Evolutionary conservation across 2,113 vertebrate species (phyloP), one percentile per base, ranked within the genome.

Genomic region (Sialia sialis): DNA sequence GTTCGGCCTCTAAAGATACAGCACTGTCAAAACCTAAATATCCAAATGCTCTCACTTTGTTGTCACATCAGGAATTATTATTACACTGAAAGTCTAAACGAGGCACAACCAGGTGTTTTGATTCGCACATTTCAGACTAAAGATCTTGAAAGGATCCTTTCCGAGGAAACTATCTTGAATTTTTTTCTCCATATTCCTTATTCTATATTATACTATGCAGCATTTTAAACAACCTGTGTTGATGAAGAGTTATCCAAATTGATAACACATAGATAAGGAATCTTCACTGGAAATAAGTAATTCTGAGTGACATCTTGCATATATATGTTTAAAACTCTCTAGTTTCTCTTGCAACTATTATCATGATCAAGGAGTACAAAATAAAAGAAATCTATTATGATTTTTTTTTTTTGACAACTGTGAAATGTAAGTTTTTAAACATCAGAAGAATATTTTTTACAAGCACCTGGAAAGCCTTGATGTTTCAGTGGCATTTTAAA

Each of bases 261-360:
- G 91, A 92, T 94, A 96, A 96, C 82, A 92, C 70, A 91, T 44
- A 92, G 88, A 91, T 74, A 83, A 90, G 48, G 74, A 93, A 87
- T 66, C 93, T 27, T 87, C 60, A 90, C 78, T 92, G 87, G 69
- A 96, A 96, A 73, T 84, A 93, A 94, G 81, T 89, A 86, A 97
- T 96, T 97, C 80, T 80, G 86, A 95, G 52, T 79, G 85, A 94
- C 56, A 94, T 84, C 89, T 94, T 94, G 19, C 26, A 27, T 69
- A 76, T 80, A 73, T 88, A 79, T 58, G 46, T 87, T 88, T 84
- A 95, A 94, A 96, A 49, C 38, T 56, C 84, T 60, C 73, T 90
- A 76, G 20, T 81, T 96, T 76, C 84, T 92, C 70, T 89, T 97
- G 43, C 58, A 97, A 93, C 84, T 96, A 94, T 84, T 95, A 94